Evolutionary conservation across 2,888 invertebrate species (phyloP), one percentile per base, ranked within the genome.

Genomic region (Dynastes grantii): DNA sequence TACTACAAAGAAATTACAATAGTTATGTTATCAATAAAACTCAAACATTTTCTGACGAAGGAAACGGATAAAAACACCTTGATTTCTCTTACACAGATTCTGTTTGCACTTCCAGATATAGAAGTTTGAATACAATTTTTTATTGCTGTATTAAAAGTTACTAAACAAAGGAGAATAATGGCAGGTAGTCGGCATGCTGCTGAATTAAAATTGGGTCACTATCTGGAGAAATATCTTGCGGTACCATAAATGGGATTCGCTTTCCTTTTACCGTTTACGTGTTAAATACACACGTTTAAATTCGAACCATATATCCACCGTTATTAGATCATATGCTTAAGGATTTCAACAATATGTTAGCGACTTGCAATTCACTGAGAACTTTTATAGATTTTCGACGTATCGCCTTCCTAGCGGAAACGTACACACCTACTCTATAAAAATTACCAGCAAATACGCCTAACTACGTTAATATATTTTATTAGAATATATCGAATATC

Each of bases 161-260:
- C 40, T 40, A 73, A 16, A 73, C 58, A 73, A 73, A 49, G 22
- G 37, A 53, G 2, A 32, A 71, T 53, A 71, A 71, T 71, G 29
- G 32, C 58, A 37, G 37, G 3, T 71, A 32, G 22, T 4, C 9
- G 37, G 58, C 55, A 6, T 13, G 53, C 32, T 37, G 29, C 22
- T 53, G 58, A 71, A 71, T 71, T 27, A 40, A 71, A 71, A 71
- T 71, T 71, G 55, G 71, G 71, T 55, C 55, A 71, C 53, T 71
- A 71, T 71, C 71, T 55, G 71, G 71, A 71, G 71, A 71, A 71
- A 71, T 71, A 71, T 55, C 53, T 68, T 29, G 73, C 73, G 73
- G 71, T 71, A 71, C 71, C 71, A 71, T 71, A 55, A 55, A 71
- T 71, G 71, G 73, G 61, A 61, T 61, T 73, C 58, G 73, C 61